Evolutionary conservation across 2,888 invertebrate genomes (phyloP), one percentile per base, ranked within the genome.

Genomic region (Enoplolaimus lenunculus): DNA sequence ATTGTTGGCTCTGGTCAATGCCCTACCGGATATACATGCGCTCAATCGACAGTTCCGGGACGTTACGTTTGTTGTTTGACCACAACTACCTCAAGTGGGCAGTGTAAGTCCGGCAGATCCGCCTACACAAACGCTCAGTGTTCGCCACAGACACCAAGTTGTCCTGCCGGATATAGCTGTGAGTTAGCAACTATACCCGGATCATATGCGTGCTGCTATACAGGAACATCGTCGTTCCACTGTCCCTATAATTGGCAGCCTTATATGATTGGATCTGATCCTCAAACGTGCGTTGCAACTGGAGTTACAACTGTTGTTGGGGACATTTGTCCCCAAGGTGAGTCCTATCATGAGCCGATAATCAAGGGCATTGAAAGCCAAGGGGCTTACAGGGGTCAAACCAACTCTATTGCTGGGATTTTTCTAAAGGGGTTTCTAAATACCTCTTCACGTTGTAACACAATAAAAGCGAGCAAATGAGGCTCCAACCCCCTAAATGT

Each of bases 151-250:
- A 62, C 7, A 29, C 31, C 68, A 3, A 68, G n/a, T 21, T 68
- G 68, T 26, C 68, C 68, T 59, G 16, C 68, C 21, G 71, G 68
- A 33, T 64, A 64, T n/a, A 34, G 57, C 30, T 70, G 71, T 45
- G 69, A 68, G 28, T 29, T 13, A 3, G 67, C 71, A 2, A 33
- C 67, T 1, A 31, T 21, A 1, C 59, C 34, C 2, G 64, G 64
- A 28, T 60, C 33, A 3, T 70, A 26, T 29, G 30, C 68, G 30
- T 70, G 71, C 34, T 70, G 71, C 68, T 34, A 28, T 28, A 31
- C 3, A 2, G 34, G 13, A 1, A 35, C 66, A 1, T 7, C 45
- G n/a, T 67, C 68, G 21, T 30, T 13, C 3, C 68, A 35, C 30
- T 69, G 69, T 66, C 69, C 69, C 3, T 33, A 30, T 29, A n/a